A percentile compares a stretch with the other conserved stretches of the same genome.
Evolutionary conservation across 2,888 invertebrate genomes (phyloP).

Genomic region (Eristalis pertinax): DNA sequence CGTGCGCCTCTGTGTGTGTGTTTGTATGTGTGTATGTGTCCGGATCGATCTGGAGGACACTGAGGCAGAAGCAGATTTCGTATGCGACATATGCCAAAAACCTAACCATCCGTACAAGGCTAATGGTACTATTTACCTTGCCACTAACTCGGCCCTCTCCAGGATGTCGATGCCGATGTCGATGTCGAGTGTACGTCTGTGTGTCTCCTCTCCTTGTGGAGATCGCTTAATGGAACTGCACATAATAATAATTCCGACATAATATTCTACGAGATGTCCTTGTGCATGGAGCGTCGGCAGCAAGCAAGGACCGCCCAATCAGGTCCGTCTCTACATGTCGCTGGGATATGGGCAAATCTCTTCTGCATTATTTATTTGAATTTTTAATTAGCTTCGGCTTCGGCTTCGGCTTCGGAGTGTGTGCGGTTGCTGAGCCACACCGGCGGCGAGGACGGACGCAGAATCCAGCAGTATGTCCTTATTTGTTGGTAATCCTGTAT

Average conservation of each 20-base stretch:
- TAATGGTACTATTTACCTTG: conserved; percentile 62
- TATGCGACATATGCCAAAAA: conserved; percentile 44
- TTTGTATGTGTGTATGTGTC: no score
- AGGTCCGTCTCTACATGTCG: conserved; percentile 24
- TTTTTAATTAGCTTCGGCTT: conserved; percentile 66
- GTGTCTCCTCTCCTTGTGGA: background rate
- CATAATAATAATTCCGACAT: conserved; percentile 71
- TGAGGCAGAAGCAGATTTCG: background rate
- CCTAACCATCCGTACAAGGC: conserved; percentile 57
- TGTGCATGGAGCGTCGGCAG: background rate
- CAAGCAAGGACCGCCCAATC: background rate
- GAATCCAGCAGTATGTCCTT: conserved; percentile 34
- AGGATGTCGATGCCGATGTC: conserved; percentile 26
- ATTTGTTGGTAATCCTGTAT: conserved; percentile 64
- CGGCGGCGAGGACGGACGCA: background rate
- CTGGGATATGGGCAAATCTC: conserved; percentile 61
- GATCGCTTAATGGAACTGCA: conserved; percentile 61
- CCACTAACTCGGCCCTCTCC: conserved; percentile 1
- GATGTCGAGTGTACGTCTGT: background rate
- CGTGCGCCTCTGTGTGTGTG: no score
- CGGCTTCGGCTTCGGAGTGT: conserved; percentile 10
- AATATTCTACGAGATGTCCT: conserved; percentile 60
- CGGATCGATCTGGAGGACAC: conserved; percentile 52
- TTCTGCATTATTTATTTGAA: conserved; percentile 71
- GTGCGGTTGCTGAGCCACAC: background rate